These are phyloP conservation scores for Ostrea denselamellosa DNA, from an alignment of 1,140 invertebrate species.

Conservation along the genomic window DNA sequence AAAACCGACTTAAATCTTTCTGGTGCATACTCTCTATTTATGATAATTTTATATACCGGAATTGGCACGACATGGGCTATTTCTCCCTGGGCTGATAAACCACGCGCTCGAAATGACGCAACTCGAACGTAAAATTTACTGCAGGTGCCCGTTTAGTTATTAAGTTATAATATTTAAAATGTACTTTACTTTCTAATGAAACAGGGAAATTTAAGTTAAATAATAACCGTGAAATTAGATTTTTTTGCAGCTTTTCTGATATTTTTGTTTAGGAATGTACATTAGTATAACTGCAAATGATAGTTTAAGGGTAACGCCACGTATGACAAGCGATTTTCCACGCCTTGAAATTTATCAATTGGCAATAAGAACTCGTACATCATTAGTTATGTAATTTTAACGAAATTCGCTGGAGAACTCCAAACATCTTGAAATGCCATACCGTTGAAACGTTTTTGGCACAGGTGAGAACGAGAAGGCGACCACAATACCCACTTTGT, in stretches of 20 bases:
- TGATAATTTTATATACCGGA: constrained; percentile 37
- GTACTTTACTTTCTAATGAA: background rate
- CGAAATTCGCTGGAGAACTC: background rate
- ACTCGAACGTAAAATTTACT: constrained; percentile 22
- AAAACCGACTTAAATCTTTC: background rate
- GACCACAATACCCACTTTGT: constrained; percentile 13
- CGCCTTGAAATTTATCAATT: constrained; percentile 33
- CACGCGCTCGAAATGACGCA: constrained; percentile 28
- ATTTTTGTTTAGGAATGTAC: constrained; percentile 29
- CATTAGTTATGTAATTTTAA: constrained; percentile 37
- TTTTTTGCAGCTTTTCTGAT: background rate
- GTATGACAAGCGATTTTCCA: constrained; percentile 6
- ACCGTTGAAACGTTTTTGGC: constrained; percentile 28
- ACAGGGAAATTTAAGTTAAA: background rate
- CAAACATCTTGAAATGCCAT: constrained; percentile 29
- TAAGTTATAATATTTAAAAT: background rate
- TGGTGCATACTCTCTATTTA: background rate
- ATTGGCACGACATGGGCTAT: constrained; percentile 34
- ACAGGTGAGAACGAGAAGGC: background rate
- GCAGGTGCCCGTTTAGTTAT: constrained; percentile 11
- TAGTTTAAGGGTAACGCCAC: background rate
- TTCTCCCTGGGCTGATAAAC: background rate
- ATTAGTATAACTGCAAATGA: constrained; percentile 13
- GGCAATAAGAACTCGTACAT: constrained; percentile 35
- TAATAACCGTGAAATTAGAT: background rate